Evolutionary conservation across 2,888 invertebrate species (phyloP), one percentile per base, ranked within the genome.

Genomic region (Brachycybe producta): DNA sequence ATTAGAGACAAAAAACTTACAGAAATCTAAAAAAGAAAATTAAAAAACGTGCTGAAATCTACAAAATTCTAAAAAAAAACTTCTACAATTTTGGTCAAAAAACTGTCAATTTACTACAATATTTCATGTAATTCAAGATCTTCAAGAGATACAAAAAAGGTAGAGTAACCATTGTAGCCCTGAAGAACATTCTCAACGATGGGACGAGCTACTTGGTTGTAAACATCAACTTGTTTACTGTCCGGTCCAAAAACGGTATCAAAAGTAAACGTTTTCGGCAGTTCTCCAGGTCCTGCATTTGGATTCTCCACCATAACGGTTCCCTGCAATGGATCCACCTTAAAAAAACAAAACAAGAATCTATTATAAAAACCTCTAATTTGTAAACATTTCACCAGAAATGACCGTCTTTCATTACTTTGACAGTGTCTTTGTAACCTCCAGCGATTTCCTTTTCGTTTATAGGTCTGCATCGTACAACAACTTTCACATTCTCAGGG

Each of bases 121-220:
- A 30, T n/a, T n/a, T n/a, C n/a, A n/a, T n/a, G n/a, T n/a, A n/a
- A n/a, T n/a, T n/a, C n/a, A n/a, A n/a, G n/a, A n/a, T n/a, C n/a
- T n/a, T n/a, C n/a, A n/a, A n/a, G n/a, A n/a, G n/a, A n/a, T n/a
- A n/a, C n/a, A n/a, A n/a, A n/a, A n/a, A n/a, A n/a, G n/a, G 30
- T 11, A 30, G 13, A 7, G 8, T 36, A 11, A 55, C 95, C 97
- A 72, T 98, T 98, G 70, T 94, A 98, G 0, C 97, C 95, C 61
- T 73, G 84, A 7, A 98, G 73, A 2, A 95, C 94, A 68, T 92
- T 91, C 56, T 95, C 91, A 3, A 98, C 91, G 57, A 99, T 92
- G 0, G 95, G 95, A 46, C 91, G 78, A 0, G 97, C 97, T 0
- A 94, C 88, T 63, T 90, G 82, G 59, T 95, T 85, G 71, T 98